Conservation (phyloP, 2,113 vertebrate genomes). For the Geothlypis trichas region DNA sequence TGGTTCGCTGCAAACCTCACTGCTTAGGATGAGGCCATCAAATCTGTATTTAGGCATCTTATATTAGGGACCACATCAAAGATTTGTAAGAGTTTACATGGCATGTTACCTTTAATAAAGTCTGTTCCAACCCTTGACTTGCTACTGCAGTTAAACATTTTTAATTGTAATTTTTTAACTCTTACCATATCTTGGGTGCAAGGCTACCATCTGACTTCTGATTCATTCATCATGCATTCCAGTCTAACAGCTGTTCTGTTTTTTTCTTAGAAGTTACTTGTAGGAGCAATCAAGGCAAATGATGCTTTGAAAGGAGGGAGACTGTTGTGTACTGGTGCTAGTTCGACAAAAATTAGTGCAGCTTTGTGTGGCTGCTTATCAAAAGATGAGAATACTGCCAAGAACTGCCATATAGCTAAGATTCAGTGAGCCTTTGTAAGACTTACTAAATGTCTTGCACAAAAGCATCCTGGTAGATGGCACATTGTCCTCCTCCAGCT, state of each 20-base stretch:
- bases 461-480: background rate
- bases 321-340: background rate
- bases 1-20: background rate
- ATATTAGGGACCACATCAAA: background rate
- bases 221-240: background rate
- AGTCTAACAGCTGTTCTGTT: background rate
- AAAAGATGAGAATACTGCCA: background rate
- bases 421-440: background rate
- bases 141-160: background rate
- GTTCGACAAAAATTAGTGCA: background rate
- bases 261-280: background rate
- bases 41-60: background rate
- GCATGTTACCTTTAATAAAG: background rate
- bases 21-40: background rate
- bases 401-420: background rate
- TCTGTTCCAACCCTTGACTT: background rate
- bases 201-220: background rate
- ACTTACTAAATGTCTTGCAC: background rate
- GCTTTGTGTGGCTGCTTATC: background rate
- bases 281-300: background rate
- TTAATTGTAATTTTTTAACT: background rate
- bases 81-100: background rate
- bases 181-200: accelerated
- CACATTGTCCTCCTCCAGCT: background rate
- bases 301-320: background rate